Percentiles rank a stretch among this genome's conserved stretches.
These are phyloP conservation scores for Styela plicata DNA, from an alignment of 23 tunicate species.

Conservation along the genomic window DNA sequence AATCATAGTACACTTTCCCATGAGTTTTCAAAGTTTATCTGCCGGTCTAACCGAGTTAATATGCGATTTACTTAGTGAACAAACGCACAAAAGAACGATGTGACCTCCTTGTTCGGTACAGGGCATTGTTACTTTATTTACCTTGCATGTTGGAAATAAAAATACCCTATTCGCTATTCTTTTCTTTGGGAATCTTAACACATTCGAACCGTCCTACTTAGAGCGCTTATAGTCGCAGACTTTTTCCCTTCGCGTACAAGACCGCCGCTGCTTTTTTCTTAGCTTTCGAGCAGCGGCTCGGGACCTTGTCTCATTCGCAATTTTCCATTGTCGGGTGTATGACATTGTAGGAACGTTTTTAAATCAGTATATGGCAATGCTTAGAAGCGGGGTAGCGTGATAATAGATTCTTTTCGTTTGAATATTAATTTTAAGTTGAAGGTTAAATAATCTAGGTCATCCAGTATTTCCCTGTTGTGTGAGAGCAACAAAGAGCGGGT, in stretches of 20 bases:
- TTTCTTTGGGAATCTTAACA: background rate
- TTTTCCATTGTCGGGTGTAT: background rate
- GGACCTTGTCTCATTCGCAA: background rate
- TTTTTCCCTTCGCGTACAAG: background rate
- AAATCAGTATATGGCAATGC: no score
- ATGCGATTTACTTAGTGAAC: background rate
- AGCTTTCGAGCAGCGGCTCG: background rate
- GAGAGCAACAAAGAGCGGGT: no score
- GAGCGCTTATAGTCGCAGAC: background rate
- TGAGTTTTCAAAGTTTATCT: background rate
- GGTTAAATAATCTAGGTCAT: no score
- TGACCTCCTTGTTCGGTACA: constrained; percentile 14
- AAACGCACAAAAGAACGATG: background rate
- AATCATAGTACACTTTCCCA: background rate
- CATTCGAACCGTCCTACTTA: background rate
- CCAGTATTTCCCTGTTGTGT: no score
- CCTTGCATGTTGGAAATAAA: constrained; percentile 14
- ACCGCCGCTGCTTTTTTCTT: background rate
- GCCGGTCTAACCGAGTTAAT: background rate
- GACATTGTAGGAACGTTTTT: background rate
- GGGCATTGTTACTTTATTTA: constrained; percentile 1
- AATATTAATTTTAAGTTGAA: no score
- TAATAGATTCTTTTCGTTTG: no score
- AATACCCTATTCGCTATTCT: background rate
- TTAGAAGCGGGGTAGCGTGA: no score